Evolutionary conservation across 2,888 invertebrate species (phyloP), one percentile per base, ranked within the genome.

Genomic region (Cerastis leucographa): DNA sequence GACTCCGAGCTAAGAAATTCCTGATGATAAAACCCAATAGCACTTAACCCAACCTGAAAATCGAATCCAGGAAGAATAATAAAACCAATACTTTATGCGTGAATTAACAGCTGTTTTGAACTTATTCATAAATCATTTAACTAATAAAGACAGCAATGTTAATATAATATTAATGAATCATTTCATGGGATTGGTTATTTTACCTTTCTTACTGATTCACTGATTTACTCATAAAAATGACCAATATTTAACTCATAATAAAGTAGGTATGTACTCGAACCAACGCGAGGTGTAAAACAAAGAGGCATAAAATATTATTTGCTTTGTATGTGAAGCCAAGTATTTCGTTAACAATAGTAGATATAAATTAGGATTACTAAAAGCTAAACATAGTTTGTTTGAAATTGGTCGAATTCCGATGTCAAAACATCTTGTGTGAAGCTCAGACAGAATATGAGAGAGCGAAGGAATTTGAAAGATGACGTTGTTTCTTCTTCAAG

Each of bases 281-380:
- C 40, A 40, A 25, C 44, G 11, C 44, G 29, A 35, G 35, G 35
- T 40, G n/a, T 46, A 4, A 70, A 40, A 69, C 51, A 78, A 67
- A 78, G 59, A 44, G 42, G 8, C 44, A 61, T 49, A 12, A 51
- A 42, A 65, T 66, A 67, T 51, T 49, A 78, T 51, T 51, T 44
- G 29, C 25, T 51, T 51, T 44, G 11, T 0, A n/a, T 29, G 46
- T 29, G 70, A 19, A 62, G 77, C 70, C 70, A 77, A 78, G n/a
- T 51, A 61, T 78, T 78, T 40, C 2, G 12, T 44, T 35, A 78
- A 54, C 46, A 77, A 49, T 42, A 8, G 46, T 42, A 64, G 40
- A 64, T 25, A 40, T 70, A 78, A 77, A 77, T 78, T 19, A 69
- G 51, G 25, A 44, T 61, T 78, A 61, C 12, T 49, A n/a, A 49